Percentiles rank a stretch among this genome's conserved stretches.
Conservation (phyloP, 2,888 invertebrate species). For the Taphrorychus bicolor region DNA sequence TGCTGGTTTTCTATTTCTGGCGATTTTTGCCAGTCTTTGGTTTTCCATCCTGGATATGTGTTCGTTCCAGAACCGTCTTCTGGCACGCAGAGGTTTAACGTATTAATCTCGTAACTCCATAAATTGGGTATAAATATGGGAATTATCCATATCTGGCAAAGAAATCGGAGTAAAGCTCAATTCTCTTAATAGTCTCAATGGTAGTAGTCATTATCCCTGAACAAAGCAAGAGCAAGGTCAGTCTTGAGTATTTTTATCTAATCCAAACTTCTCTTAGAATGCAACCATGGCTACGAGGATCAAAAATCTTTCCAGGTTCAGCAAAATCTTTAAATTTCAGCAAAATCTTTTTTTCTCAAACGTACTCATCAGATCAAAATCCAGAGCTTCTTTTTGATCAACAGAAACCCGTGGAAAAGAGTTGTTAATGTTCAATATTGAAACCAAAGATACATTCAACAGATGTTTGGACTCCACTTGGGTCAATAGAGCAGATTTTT, state of each 20-base stretch:
- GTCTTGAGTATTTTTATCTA: conserved; percentile 97
- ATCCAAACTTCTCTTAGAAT: conserved; percentile 92
- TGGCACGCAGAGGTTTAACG: too few relatives aligned
- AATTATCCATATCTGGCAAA: conserved; percentile 98
- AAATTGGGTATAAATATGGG: conserved; percentile 98
- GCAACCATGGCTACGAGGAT: conserved; percentile 86
- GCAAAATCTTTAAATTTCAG: conserved; percentile 93
- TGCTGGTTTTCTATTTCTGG: too few relatives aligned
- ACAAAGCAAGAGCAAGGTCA: conserved; percentile 98
- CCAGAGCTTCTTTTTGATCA: conserved; percentile 96
- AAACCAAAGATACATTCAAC: too few relatives aligned
- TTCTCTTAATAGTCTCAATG: conserved; percentile 86
- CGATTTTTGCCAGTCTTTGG: too few relatives aligned
- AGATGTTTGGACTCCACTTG: too few relatives aligned
- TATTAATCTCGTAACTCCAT: too few relatives aligned
- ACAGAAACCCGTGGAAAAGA: conserved; percentile 79
- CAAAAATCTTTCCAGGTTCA: conserved; percentile 93
- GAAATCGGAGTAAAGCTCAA: conserved; percentile 97
- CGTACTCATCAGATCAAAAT: conserved; percentile 98
- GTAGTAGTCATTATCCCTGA: conserved; percentile 92
- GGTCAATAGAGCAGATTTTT: too few relatives aligned
- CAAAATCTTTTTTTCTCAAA: conserved; percentile 98
- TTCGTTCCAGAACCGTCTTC: too few relatives aligned
- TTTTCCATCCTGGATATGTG: too few relatives aligned
- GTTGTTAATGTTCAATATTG: too few relatives aligned